Evolutionary conservation across 2,113 vertebrate species (phyloP).

Genomic region (Cyprinodon variegatus): DNA sequence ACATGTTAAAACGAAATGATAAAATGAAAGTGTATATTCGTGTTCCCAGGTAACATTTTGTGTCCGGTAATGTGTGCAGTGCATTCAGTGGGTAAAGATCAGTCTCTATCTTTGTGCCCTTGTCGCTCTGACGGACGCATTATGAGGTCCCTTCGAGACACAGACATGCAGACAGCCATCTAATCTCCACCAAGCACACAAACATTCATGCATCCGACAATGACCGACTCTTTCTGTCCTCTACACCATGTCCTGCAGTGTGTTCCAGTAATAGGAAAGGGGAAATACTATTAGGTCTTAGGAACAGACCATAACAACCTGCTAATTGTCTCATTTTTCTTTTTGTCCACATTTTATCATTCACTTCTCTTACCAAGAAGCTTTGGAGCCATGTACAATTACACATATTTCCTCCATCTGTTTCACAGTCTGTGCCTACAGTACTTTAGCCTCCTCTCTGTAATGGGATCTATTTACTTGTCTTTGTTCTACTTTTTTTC

Average conservation of each 20-base stretch:
- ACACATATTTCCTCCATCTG: not conserved
- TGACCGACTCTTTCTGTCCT: conserved; percentile 49
- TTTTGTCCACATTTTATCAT: conserved; percentile 8
- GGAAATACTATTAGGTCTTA: conserved; percentile 51
- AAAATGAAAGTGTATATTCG: conserved; percentile 1
- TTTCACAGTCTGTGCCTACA: conserved; percentile 12
- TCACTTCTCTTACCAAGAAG: not conserved
- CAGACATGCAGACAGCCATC: conserved; percentile 40
- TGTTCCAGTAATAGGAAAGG: conserved; percentile 8
- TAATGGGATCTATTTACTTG: not conserved
- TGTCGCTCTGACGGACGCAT: conserved; percentile 54
- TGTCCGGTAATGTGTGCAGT: not conserved
- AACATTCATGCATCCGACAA: conserved; percentile 28
- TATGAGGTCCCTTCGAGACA: conserved; percentile 50
- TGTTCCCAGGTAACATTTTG: conserved; percentile 11
- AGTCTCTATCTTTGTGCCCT: conserved; percentile 49
- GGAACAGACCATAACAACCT: conserved; percentile 15
- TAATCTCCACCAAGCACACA: conserved; percentile 23
- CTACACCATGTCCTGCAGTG: conserved; percentile 29
- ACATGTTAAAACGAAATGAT: conserved; percentile 20
- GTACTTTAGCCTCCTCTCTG: conserved; percentile 6
- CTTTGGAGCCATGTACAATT: not conserved
- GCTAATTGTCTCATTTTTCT: conserved; percentile 8
- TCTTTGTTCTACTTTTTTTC: not conserved
- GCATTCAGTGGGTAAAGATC: conserved; percentile 29